Evolutionary conservation across 1,140 invertebrate genomes (phyloP).

Genomic region (Drosophila eugracilis): DNA sequence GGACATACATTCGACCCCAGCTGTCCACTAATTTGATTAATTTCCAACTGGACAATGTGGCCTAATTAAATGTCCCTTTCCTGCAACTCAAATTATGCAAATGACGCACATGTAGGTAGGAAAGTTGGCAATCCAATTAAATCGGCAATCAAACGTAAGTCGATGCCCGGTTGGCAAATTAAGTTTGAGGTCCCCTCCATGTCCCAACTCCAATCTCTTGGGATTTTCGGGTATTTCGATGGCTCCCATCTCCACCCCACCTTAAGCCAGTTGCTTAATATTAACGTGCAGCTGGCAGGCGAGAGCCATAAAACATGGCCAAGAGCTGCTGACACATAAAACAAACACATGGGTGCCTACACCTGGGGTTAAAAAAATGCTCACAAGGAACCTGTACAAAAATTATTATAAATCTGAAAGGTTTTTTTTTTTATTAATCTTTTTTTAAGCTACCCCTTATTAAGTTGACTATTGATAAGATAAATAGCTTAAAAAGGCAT

Average conservation of each 20-base stretch:
- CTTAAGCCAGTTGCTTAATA: constrained; percentile 47
- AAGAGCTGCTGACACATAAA: constrained; percentile 44
- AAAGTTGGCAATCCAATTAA: constrained; percentile 53
- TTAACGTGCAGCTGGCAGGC: constrained; percentile 57
- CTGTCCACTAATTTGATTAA: constrained; percentile 11
- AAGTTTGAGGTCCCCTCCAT: constrained; percentile 16
- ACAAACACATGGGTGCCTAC: constrained; percentile 30
- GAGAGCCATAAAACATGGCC: constrained; percentile 59
- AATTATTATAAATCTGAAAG: not conserved
- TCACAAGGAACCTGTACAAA: not conserved
- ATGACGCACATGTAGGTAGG: constrained; percentile 38
- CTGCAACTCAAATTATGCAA: constrained; percentile 40
- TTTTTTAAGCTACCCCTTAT: too few species aligned
- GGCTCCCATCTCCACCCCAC: constrained; percentile 11
- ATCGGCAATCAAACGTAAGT: constrained; percentile 47
- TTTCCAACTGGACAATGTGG: constrained; percentile 19
- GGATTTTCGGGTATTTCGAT: constrained; percentile 23
- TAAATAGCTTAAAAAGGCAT: too few species aligned
- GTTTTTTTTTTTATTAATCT: not conserved
- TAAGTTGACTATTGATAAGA: too few species aligned
- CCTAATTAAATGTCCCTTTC: constrained; percentile 34
- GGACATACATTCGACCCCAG: not conserved
- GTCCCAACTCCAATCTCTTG: constrained; percentile 9
- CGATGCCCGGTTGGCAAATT: constrained; percentile 38
- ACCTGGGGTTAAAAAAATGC: not conserved